Percentiles rank a stretch among this genome's conserved stretches.
Conservation (phyloP, 2,113 vertebrate genomes). For the Microtus ochrogaster region DNA sequence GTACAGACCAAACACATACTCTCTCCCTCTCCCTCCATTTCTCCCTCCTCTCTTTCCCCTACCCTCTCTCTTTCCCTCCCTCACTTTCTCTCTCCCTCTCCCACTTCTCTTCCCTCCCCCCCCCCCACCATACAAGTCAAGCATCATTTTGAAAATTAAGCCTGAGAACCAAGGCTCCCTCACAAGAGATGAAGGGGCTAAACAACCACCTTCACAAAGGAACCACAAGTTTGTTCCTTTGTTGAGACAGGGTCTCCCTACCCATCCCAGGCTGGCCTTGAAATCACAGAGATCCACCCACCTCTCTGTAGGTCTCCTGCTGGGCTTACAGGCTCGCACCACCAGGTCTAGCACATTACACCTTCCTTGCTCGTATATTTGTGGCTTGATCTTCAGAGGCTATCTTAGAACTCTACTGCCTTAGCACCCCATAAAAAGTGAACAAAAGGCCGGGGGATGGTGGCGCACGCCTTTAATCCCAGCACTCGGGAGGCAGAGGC, state of each 20-base stretch:
- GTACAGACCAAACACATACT: background rate
- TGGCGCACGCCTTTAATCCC: too few species aligned
- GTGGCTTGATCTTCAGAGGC: background rate
- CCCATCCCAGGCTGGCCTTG: background rate
- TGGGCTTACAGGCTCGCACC: background rate
- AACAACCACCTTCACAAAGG: background rate
- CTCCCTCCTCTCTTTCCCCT: background rate
- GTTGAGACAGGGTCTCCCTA: background rate
- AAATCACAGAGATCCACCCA: background rate
- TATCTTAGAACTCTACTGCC: background rate
- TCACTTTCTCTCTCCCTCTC: background rate
- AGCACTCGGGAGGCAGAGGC: too few species aligned
- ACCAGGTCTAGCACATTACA: too few species aligned
- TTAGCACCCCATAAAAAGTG: background rate
- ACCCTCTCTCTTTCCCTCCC: too few species aligned
- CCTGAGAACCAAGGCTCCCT: constrained; percentile 24
- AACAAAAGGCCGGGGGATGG: too few species aligned
- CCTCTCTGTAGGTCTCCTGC: background rate
- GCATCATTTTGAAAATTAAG: constrained; percentile 33
- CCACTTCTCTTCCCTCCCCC: background rate
- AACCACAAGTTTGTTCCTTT: background rate
- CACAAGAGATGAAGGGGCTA: constrained; percentile 15
- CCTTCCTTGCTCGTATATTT: background rate
- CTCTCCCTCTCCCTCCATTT: background rate
- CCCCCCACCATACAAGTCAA: too few species aligned